These are phyloP conservation scores for Alfaro cultratus DNA, from an alignment of 2,797 vertebrate genomes.

Conservation along the genomic window DNA sequence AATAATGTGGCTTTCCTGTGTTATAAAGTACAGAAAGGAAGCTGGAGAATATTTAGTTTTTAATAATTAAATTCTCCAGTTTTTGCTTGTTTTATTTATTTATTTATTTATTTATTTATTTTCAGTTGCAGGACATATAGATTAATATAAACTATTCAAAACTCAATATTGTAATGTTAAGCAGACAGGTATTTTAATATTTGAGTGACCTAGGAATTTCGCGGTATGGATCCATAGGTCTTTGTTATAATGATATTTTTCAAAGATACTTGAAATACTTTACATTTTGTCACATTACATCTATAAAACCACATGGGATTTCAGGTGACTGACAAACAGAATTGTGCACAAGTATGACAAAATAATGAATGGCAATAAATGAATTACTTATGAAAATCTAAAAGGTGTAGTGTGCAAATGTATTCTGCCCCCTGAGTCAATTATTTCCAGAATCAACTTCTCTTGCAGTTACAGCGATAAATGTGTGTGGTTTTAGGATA, in stretches of 20 bases:
- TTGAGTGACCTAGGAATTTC: background rate
- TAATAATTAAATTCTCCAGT: slow-evolving; percentile 52
- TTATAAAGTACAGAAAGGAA: slow-evolving; percentile 61
- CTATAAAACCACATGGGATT: background rate
- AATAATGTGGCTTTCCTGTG: slow-evolving; percentile 69
- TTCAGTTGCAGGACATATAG: slow-evolving; percentile 35
- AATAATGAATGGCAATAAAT: background rate
- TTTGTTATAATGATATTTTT: background rate
- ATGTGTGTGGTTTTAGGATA: background rate
- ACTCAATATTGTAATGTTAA: slow-evolving; percentile 27
- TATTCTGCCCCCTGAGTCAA: background rate
- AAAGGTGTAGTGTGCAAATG: background rate
- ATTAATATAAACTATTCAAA: slow-evolving; percentile 44
- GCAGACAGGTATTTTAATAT: background rate
- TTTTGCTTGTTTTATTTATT: slow-evolving; percentile 51
- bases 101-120: slow-evolving; percentile 47
- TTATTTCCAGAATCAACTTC: background rate
- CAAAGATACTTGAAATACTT: background rate
- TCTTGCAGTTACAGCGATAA: background rate
- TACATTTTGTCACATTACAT: background rate
- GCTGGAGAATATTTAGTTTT: slow-evolving; percentile 59
- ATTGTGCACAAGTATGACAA: background rate
- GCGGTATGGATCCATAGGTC: background rate
- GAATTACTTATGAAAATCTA: background rate
- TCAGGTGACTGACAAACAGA: background rate